phyloP scores from a whole-genome alignment of 2,888 invertebrate genomes.

The Subacronicta megacephala region DNA sequence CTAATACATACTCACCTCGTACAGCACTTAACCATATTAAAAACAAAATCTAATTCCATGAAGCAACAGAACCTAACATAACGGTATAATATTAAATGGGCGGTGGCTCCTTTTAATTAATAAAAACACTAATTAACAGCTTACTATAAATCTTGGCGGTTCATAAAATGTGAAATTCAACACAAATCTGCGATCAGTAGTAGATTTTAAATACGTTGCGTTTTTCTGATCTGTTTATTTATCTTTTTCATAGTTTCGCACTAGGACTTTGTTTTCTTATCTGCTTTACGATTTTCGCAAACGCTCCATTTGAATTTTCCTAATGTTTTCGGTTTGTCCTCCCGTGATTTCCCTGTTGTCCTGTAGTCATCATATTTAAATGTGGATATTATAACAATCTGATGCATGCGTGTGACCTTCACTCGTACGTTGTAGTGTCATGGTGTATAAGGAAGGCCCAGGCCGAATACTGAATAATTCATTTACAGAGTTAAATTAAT shows the following conservation, averaged over 20 bases:
- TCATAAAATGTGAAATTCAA: constrained; percentile 5
- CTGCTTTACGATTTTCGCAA: no score
- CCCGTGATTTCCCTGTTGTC: no score
- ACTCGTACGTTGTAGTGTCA: constrained; percentile 3
- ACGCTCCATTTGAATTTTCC: no score
- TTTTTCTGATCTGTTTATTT: no score
- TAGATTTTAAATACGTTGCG: no score
- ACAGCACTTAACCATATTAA: constrained; percentile 78
- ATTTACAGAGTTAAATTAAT: not conserved
- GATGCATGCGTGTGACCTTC: constrained; percentile 13
- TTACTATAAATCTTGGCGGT: constrained; percentile 41
- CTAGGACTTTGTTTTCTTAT: no score
- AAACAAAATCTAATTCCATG: constrained; percentile 76
- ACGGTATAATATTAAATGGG: constrained; percentile 51
- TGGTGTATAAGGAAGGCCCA: constrained; percentile 15
- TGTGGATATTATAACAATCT: constrained; percentile 1
- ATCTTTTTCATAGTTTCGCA: no score
- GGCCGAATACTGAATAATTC: constrained; percentile 30
- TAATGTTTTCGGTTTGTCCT: no score
- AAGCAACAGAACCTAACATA: constrained; percentile 65
- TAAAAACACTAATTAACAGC: constrained; percentile 54
- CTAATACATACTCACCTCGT: constrained; percentile 54
- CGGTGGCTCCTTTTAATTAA: constrained; percentile 68
- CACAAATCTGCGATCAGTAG: not conserved
- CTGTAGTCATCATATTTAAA: no score